A percentile compares a stretch with the other conserved stretches of the same genome.
Evolutionary conservation across 92 coral and sea anemone genomes (phyloP).

Genomic region (Zoanthus sansibaricus): DNA sequence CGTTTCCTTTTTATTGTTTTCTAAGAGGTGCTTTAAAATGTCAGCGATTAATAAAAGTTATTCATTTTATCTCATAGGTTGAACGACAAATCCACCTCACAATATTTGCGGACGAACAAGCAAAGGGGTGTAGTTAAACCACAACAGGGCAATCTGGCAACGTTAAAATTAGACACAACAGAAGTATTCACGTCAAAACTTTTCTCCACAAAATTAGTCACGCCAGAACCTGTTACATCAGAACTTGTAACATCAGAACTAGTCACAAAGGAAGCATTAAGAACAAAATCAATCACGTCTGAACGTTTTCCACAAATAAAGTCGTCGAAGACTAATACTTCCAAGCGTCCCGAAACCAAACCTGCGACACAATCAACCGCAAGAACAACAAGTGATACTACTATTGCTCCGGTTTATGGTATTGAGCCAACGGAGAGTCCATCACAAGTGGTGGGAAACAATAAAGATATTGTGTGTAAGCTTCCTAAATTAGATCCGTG

Average conservation of each 20-base stretch:
- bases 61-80: too few relatives aligned
- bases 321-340: background rate
- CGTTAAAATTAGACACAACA: too few relatives aligned
- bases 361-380: constrained; percentile 3
- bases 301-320: background rate
- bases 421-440: constrained; percentile 33
- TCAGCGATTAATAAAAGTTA: too few relatives aligned
- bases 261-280: background rate
- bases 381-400: background rate
- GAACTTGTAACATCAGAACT: background rate
- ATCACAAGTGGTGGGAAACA: background rate
- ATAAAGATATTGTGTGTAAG: constrained; percentile 64
- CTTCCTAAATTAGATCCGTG: constrained; percentile 84
- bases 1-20: too few relatives aligned
- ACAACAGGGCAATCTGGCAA: too few relatives aligned
- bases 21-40: too few relatives aligned
- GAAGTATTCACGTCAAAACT: too few relatives aligned
- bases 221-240: too few relatives aligned
- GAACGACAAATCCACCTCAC: too few relatives aligned
- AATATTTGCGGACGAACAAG: too few relatives aligned
- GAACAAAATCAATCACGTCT: background rate
- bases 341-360: background rate
- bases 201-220: too few relatives aligned
- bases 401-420: constrained; percentile 35
- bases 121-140: too few relatives aligned